These are phyloP conservation scores for Stenichneumon culpator DNA, from an alignment of 2,888 invertebrate genomes.

Conservation along the genomic window DNA sequence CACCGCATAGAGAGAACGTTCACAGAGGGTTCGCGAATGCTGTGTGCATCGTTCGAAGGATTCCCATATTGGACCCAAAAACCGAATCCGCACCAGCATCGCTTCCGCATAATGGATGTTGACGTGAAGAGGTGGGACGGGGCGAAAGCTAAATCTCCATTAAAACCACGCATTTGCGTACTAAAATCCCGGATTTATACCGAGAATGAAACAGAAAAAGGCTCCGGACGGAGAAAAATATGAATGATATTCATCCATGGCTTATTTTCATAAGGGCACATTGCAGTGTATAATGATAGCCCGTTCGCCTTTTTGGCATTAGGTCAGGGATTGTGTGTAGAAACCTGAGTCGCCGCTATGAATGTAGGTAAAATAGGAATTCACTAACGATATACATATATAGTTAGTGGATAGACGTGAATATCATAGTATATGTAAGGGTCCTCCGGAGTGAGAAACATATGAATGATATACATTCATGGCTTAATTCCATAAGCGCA, in stretches of 20 bases:
- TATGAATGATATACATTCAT: background rate
- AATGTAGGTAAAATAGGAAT: constrained; percentile 28
- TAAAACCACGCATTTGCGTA: constrained; percentile 76
- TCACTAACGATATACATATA: background rate
- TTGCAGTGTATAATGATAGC: too few species aligned
- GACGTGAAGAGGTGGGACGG: constrained; percentile 11
- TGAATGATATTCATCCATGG: background rate
- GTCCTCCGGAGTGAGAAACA: constrained; percentile 13
- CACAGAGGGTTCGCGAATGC: constrained; percentile 40
- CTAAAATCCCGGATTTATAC: constrained; percentile 31
- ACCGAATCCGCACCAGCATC: constrained; percentile 23
- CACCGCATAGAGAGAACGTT: constrained; percentile 15
- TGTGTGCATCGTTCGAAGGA: constrained; percentile 63
- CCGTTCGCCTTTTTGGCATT: too few species aligned
- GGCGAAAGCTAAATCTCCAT: constrained; percentile 81
- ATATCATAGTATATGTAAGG: background rate
- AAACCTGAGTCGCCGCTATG: constrained; percentile 24
- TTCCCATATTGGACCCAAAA: constrained; percentile 58
- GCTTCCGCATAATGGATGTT: constrained; percentile 13
- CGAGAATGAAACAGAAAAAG: constrained; percentile 6
- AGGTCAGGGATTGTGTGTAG: background rate
- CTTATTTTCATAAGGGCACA: too few species aligned
- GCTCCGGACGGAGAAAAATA: constrained; percentile 9
- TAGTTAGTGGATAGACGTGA: too few species aligned
- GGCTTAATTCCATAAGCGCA: too few species aligned